Evolutionary conservation across 92 coral and sea anemone genomes (phyloP), one percentile per base, ranked within the genome.

Genomic region (Umimayanthus kanabou): DNA sequence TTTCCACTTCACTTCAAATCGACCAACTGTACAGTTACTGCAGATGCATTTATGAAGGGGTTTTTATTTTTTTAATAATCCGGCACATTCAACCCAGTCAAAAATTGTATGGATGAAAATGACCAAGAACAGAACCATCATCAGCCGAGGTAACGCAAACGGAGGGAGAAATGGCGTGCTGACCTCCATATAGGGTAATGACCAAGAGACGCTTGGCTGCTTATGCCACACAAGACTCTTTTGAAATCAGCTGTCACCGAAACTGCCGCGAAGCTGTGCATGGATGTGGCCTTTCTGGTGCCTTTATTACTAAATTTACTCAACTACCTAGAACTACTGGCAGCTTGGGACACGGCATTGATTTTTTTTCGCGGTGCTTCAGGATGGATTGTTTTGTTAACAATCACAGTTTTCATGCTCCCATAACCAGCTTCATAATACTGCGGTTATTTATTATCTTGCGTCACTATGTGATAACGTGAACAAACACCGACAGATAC

Each of bases 131-230:
- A 83, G 87, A 83, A 70, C 26, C 29, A 20, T 69, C 65, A 28
- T 29, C 64, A 47, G 23, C 26, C 65, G 49, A 5, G 53, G 77
- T 83, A 83, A 83, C 87, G 87, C 76, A 83, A 83, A 49, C 64
- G 28, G 49, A 72, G 47, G 70, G 74, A 40, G 55, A 81, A 14
- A 9, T 16, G 7, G 77, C 49, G 40, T n/a, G 25, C 66, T 26
- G 87, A 29, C 42, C 77, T 83, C 87, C 87, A 70, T 69, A 83
- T 83, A 83, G 76, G 87, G 87, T 71, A 71, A 83, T 83, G 67
- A 28, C 42, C 87, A 26, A 16, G 79, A 10, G 50, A 75, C 79
- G 79, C 47, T 80, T 55, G 73, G 43, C 29, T 80, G 85, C 76
- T 67, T 42, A 14, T 47, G 76, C 75, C 28, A 40, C 76, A 81